phyloP scores from a whole-genome alignment of 1,140 invertebrate genomes.

The Aethina tumida region DNA sequence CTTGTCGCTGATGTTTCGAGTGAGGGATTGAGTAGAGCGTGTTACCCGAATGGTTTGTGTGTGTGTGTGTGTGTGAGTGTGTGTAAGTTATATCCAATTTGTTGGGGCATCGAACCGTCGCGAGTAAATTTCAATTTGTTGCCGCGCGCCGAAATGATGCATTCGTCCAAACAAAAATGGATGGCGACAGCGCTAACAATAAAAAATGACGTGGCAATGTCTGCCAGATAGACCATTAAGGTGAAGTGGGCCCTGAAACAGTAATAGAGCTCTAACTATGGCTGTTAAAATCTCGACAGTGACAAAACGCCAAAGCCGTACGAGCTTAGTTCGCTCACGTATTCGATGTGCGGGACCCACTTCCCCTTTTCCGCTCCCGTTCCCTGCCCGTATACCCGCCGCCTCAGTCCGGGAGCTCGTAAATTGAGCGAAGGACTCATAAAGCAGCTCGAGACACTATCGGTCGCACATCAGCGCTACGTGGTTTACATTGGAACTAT shows the following conservation, averaged over 20 bases:
- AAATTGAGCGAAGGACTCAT: constrained; percentile 28
- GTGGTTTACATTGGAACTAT: constrained; percentile 28
- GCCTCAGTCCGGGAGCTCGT: constrained; percentile 24
- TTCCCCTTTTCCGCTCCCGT: no score
- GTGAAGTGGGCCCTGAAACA: constrained; percentile 15
- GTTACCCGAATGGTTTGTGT: no score
- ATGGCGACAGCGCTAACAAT: no score
- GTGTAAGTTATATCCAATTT: no score
- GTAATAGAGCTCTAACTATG: constrained; percentile 19
- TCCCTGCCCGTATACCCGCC: no score
- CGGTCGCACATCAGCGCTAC: constrained; percentile 27
- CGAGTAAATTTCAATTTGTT: no score
- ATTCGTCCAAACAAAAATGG: no score
- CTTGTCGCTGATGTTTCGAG: no score
- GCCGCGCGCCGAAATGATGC: no score
- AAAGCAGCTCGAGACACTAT: constrained; percentile 31
- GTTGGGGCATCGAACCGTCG: no score
- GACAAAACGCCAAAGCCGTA: constrained; percentile 20
- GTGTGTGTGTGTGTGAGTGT: no score
- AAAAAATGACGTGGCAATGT: constrained; percentile 10
- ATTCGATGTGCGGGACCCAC: constrained; percentile 16
- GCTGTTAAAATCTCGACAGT: constrained; percentile 25
- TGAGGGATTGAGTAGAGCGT: no score
- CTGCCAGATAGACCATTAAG: constrained; percentile 16
- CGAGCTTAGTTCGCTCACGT: constrained; percentile 26